Evolutionary conservation across 1,140 invertebrate genomes (phyloP), one percentile per base, ranked within the genome.

Genomic region (Brachionus paranguensis): DNA sequence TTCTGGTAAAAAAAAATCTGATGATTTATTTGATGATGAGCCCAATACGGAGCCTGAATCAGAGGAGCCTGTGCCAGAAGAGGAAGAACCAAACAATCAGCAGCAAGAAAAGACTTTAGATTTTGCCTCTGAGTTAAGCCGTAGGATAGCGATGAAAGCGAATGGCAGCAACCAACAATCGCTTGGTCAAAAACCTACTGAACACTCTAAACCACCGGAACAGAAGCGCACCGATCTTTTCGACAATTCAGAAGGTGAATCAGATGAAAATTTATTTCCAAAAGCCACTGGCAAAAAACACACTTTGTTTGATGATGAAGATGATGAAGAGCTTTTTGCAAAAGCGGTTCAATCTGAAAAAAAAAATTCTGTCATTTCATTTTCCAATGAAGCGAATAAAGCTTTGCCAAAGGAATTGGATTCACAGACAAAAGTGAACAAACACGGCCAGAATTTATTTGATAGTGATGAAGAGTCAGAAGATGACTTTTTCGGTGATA

Each of bases 51-150:
- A 70, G n/a, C 20, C 37, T 14, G 24, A 70, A 70, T 37, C 65
- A 37, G 27, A 7, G 12, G 14, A 14, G 33, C 41, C 37, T 29
- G 33, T 7, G 33, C 24, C 65, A 47, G 14, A 37, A 55, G 5
- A 1, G 2, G 20, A 47, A 11, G n/a, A 24, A 24, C 17, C 29
- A 78, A 55, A 5, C 0, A n/a, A n/a, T n/a, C 11, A 47, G 20
- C 12, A 20, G 12, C 17, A 7, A 20, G 74, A 47, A 24, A 24
- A 78, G 1, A 27, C 65, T 8, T 41, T 81, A 11, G 78, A 81
- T 12, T 81, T 81, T 47, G 78, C 78, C n/a, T 60, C 78, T 10
- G 78, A 81, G 41, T 68, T 81, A 20, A 81, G 78, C 11, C 72
- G 45, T 3, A 47, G 33, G 27, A 12, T 76, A 50, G 72, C 72